Base-by-base conservation (phyloP, 2,888 invertebrate species). In the Noctua comes region DNA sequence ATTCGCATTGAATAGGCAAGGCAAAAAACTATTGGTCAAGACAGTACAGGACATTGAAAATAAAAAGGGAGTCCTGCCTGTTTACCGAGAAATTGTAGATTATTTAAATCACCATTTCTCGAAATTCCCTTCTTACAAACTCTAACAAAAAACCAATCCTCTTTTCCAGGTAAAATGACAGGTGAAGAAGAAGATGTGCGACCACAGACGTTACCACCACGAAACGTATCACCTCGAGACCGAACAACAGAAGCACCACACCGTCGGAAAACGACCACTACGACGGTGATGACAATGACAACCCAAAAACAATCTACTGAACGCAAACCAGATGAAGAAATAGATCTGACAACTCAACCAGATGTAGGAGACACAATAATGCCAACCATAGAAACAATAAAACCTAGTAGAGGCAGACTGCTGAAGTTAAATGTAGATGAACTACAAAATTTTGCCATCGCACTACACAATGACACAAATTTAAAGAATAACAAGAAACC, bases 391-490 rank as follows among this genome's bases (percentile, higher is more conserved):
- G 78, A 84, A 82, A 21, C 78, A 8, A 27, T 68, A 21, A 95
- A 94, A 90, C 94, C 95, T 5, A 94, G 93, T 5, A 94, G 93
- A 80, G 91, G 93, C 8, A 93, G 96, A 88, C 87, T 96, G 79
- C 83, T 96, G n/a, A 95, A 95, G 85, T 84, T 96, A 79, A 95
- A 93, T 68, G 94, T 96, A n/a, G 96, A 96, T 71, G 96, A 96
- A 68, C 87, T 96, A 51, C 95, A 96, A 88, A 95, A 94, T 57
- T 96, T 96, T 73, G 96, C 96, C 0, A 95, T 95, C 69, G 94
- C 94, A 5, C 85, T 96, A 73, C 96, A 97, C 68, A 96, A 96
- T 91, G 94, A 95, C 82, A 93, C 93, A 4, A 87, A 89, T 59
- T 83, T 89, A n/a, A 92, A 91, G 83, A 86, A 80, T 71, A 84